Evolutionary conservation across 2,113 vertebrate species (phyloP).

Genomic region (Eptatretus burgeri): DNA sequence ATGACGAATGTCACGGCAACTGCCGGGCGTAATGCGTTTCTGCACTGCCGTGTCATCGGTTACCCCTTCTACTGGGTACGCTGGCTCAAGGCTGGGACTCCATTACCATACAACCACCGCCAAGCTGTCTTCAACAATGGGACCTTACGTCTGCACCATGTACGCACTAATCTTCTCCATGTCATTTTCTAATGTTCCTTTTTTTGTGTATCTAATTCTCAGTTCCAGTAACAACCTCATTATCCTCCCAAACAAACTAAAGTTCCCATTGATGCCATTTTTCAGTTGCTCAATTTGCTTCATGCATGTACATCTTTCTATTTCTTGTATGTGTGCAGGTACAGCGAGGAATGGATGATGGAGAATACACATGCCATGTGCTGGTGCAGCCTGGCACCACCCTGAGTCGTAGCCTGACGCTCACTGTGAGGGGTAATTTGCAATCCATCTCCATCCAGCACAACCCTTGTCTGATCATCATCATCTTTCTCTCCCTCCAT

Average conservation of each 20-base stretch:
- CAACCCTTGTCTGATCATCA: neutral
- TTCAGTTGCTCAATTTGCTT: too few relatives aligned
- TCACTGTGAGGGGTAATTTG: constrained; percentile 75
- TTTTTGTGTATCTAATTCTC: too few relatives aligned
- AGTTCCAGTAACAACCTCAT: too few relatives aligned
- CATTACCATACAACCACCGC: constrained; percentile 85
- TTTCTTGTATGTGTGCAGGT: constrained; percentile 27
- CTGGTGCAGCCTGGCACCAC: constrained; percentile 87
- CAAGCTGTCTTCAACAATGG: constrained; percentile 94
- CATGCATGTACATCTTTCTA: too few relatives aligned
- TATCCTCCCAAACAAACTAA: too few relatives aligned
- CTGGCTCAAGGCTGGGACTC: constrained; percentile 79
- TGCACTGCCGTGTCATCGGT: constrained; percentile 92
- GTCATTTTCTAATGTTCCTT: too few relatives aligned
- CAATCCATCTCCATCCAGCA: neutral
- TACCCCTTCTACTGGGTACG: constrained; percentile 98
- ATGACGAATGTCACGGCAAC: constrained; percentile 93
- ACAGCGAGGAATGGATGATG: constrained; percentile 92
- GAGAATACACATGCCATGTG: constrained; percentile 79
- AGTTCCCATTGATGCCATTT: too few relatives aligned
- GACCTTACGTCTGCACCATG: constrained; percentile 41
- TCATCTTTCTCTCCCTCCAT: neutral
- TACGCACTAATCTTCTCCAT: too few relatives aligned
- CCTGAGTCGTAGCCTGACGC: constrained; percentile 76
- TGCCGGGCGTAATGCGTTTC: constrained; percentile 77